Base-by-base conservation (phyloP, 1,140 invertebrate species). In the Adoxophyes honmai region DNA sequence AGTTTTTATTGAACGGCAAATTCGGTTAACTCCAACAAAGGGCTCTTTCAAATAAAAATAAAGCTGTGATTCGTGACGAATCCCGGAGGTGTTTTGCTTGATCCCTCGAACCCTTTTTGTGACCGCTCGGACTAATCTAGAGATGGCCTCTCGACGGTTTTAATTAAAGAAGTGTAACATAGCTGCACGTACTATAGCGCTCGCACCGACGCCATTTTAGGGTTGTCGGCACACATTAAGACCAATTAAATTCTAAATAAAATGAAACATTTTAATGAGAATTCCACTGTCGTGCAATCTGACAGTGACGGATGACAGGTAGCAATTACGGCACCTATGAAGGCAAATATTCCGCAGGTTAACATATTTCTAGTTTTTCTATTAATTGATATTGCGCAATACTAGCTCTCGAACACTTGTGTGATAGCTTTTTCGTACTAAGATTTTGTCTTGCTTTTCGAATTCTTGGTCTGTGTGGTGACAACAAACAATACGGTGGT, bases 121-220 rank as follows among this genome's bases (percentile, higher is more conserved):
- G 75, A 74, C 72, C 75, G 76, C 67, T 67, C 73, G 59, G 66
- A 75, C 78, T 85, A 84, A 86, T 86, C 83, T 86, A 85, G 77
- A 77, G 78, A 81, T 81, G 79, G 78, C 66, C 73, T 70, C 72
- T 73, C 56, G 67, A 67, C 62, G 76, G 76, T 85, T 88, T 88
- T 88, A 88, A 88, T 86, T 88, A 86, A 88, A 85, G 78, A 81
- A 84, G 78, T 85, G 69, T 77, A 75, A 84, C 84, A 88, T 86
- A 80, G 78, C 81, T 63, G 59, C 81, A 80, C 82, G 82, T 81
- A 75, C 60, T 73, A 75, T 68, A 70, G 67, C 67, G 68, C 76
- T 66, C 58, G 56, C 51, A 44, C 53, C 48, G 13, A 53, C 55
- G 37, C 55, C 55, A 59, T 59, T 14, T 61, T 57, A 71, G 69